Conservation (phyloP, 2,113 vertebrate species). For the Scomber scombrus region DNA sequence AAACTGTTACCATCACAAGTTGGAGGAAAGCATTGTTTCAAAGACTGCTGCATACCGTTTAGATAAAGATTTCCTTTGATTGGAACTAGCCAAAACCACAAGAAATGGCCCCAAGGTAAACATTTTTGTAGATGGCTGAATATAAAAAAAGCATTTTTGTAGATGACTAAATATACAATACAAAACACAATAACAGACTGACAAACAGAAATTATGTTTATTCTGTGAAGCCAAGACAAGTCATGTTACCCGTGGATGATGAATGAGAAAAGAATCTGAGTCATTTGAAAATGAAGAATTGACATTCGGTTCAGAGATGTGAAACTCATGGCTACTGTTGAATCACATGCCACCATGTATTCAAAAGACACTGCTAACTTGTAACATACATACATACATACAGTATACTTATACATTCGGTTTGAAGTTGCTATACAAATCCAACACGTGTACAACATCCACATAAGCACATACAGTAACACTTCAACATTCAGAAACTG, state of each 20-base stretch:
- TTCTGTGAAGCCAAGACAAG: conserved; percentile 49
- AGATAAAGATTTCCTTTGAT: no score
- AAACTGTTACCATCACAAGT: no score
- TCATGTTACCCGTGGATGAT: conserved; percentile 21
- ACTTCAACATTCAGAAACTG: conserved; percentile 50
- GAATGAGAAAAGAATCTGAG: conserved; percentile 6
- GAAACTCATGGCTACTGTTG: conserved; percentile 37
- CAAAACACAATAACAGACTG: not conserved
- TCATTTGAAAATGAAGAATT: conserved; percentile 21
- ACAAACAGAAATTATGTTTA: conserved; percentile 63
- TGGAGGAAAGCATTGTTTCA: no score
- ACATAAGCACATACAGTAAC: conserved; percentile 54
- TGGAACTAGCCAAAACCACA: no score
- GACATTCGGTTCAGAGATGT: conserved; percentile 50
- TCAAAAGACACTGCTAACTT: conserved; percentile 56
- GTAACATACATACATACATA: conserved; percentile 58
- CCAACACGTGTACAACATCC: conserved; percentile 67
- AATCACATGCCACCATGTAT: conserved; percentile 62
- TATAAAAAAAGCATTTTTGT: no score
- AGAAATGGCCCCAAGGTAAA: no score
- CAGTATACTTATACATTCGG: conserved; percentile 69
- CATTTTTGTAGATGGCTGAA: not conserved
- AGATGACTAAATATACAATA: not conserved
- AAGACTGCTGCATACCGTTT: no score
- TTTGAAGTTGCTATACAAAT: conserved; percentile 65